A percentile compares a stretch with the other conserved stretches of the same genome.
These are phyloP conservation scores for Drosophila albomicans DNA, from an alignment of 1,140 invertebrate genomes.

Conservation along the genomic window DNA sequence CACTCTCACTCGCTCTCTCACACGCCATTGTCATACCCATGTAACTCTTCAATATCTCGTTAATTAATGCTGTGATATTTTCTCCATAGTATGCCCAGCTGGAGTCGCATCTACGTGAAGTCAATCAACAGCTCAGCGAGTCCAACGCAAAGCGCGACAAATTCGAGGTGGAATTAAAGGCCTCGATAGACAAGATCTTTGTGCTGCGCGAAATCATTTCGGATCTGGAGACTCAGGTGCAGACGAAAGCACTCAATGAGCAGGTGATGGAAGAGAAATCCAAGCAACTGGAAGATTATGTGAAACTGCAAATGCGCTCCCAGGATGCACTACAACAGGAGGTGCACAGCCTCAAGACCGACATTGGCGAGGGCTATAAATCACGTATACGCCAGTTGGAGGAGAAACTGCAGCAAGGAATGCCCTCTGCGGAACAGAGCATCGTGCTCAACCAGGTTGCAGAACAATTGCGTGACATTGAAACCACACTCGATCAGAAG, in stretches of 20 bases:
- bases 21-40: neutral
- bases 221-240: slow-evolving; percentile 90
- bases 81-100: slow-evolving; percentile 88
- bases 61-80: neutral
- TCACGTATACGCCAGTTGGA: slow-evolving; percentile 86
- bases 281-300: slow-evolving; percentile 84
- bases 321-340: slow-evolving; percentile 87
- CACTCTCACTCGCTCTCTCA: slow-evolving; percentile 17
- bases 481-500: slow-evolving; percentile 87
- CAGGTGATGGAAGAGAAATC: slow-evolving; percentile 76
- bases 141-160: slow-evolving; percentile 87
- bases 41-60: neutral
- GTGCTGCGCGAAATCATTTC: slow-evolving; percentile 91
- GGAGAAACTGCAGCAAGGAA: slow-evolving; percentile 87
- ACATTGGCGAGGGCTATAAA: slow-evolving; percentile 85
- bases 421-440: slow-evolving; percentile 86
- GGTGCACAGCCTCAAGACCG: slow-evolving; percentile 85
- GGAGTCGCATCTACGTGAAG: slow-evolving; percentile 89
- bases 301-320: slow-evolving; percentile 86
- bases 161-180: slow-evolving; percentile 89
- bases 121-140: slow-evolving; percentile 87
- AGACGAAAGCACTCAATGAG: slow-evolving; percentile 86
- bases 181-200: slow-evolving; percentile 89
- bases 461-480: slow-evolving; percentile 86
- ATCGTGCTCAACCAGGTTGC: slow-evolving; percentile 69